These are phyloP conservation scores for Megalops cyprinoides DNA, from an alignment of 2,797 vertebrate genomes.

Conservation along the genomic window DNA sequence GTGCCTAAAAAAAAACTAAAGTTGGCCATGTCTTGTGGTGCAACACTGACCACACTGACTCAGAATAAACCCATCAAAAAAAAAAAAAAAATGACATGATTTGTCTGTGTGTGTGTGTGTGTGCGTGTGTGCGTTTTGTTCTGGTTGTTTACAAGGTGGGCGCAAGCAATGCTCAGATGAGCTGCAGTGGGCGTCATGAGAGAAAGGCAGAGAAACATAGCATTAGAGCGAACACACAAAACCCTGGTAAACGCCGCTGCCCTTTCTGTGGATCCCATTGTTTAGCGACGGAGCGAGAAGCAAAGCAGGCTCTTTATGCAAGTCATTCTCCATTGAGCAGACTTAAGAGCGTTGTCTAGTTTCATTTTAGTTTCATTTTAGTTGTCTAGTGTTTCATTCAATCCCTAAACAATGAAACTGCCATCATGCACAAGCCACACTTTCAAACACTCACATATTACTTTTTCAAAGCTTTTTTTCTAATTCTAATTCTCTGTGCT, in stretches of 20 bases:
- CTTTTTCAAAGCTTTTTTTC: too few species aligned
- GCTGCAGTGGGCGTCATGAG: not conserved
- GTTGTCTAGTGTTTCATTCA: slow-evolving; percentile 2
- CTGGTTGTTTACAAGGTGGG: not conserved
- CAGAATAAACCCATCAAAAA: too few species aligned
- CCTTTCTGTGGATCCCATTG: not conserved
- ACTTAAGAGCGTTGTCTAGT: not conserved
- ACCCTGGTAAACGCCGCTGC: not conserved
- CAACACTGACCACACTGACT: too few species aligned
- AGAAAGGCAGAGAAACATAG: not conserved
- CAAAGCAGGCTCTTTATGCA: not conserved
- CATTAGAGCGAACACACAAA: not conserved
- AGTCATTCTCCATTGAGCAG: not conserved
- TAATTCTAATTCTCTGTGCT: too few species aligned
- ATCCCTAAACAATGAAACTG: not conserved
- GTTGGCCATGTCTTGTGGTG: too few species aligned
- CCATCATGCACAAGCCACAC: too few species aligned
- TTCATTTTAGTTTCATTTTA: slow-evolving; percentile 3
- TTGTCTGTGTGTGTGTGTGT: not conserved
- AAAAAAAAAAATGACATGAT: not conserved
- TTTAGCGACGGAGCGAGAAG: slow-evolving; percentile 1
- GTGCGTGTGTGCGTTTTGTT: not conserved
- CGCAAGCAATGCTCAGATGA: not conserved
- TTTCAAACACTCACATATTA: too few species aligned
- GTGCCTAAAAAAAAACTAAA: too few species aligned